Percentiles rank a stretch among this genome's conserved stretches.
Conservation (phyloP, 2,888 invertebrate genomes). For the Ophraella communa region DNA sequence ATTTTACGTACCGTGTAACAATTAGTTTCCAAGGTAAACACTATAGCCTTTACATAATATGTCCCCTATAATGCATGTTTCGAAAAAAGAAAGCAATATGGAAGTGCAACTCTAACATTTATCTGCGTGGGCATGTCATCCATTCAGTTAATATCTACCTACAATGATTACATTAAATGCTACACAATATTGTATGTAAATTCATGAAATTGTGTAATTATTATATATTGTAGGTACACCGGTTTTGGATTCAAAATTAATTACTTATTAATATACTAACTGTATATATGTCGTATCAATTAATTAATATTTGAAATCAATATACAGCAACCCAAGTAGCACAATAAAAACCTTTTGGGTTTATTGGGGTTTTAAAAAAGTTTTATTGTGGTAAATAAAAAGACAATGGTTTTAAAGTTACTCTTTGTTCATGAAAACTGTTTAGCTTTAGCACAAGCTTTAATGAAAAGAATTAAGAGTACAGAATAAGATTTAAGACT, state of each 20-base stretch:
- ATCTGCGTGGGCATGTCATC: conserved; percentile 4
- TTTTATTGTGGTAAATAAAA: no score
- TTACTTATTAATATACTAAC: no score
- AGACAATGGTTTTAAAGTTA: no score
- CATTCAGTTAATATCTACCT: conserved; percentile 16
- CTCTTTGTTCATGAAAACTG: no score
- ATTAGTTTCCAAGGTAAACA: conserved; percentile 33
- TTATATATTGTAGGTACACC: background rate
- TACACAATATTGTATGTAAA: conserved; percentile 7
- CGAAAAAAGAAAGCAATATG: conserved; percentile 24
- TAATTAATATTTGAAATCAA: no score
- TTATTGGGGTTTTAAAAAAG: no score
- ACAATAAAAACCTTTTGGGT: no score
- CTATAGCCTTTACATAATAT: conserved; percentile 33
- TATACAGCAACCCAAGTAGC: no score
- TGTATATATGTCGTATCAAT: no score
- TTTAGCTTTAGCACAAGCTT: no score
- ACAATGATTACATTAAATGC: conserved; percentile 10
- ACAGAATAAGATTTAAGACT: no score
- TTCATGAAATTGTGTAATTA: background rate
- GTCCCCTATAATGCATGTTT: conserved; percentile 13
- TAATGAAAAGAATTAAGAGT: no score
- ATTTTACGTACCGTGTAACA: conserved; percentile 18
- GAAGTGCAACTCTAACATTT: conserved; percentile 15
- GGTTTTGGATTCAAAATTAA: background rate